phyloP scores from a whole-genome alignment of 1,140 invertebrate species.

The Brachionus rubens region DNA sequence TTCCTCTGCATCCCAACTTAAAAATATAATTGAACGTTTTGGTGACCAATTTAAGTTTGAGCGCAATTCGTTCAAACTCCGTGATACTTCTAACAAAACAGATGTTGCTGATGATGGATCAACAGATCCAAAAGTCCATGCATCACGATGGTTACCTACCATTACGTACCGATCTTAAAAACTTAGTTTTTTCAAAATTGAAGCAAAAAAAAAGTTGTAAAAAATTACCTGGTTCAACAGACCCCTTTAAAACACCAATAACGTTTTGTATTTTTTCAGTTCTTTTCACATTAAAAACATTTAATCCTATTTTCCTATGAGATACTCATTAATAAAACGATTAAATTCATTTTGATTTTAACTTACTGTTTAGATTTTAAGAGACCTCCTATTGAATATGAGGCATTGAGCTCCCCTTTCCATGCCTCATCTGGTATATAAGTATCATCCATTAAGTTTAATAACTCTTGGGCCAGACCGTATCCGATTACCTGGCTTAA shows the following conservation, averaged over 20 bases:
- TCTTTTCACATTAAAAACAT: conserved; percentile 51
- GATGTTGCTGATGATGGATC: conserved; percentile 64
- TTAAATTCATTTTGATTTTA: neutral
- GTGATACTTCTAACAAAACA: conserved; percentile 62
- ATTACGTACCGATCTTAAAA: conserved; percentile 63
- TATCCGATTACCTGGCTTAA: conserved; percentile 33
- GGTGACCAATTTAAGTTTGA: conserved; percentile 60
- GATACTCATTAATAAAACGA: neutral
- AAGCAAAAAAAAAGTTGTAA: neutral
- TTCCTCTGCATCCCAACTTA: conserved; percentile 64
- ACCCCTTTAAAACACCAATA: conserved; percentile 60
- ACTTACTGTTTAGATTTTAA: conserved; percentile 49
- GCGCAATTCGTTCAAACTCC: conserved; percentile 59
- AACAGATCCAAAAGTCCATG: conserved; percentile 64
- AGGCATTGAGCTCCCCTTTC: conserved; percentile 59
- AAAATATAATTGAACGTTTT: conserved; percentile 61
- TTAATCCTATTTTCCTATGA: conserved; percentile 49
- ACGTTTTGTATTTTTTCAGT: conserved; percentile 59
- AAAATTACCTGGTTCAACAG: conserved; percentile 57
- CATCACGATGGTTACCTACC: conserved; percentile 66
- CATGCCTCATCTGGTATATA: conserved; percentile 58
- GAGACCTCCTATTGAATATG: conserved; percentile 61
- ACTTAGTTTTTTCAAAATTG: neutral
- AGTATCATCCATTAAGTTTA: neutral
- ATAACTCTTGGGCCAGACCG: conserved; percentile 19